Conservation (phyloP, 2,113 vertebrate species). For the Apaloderma vittatum region DNA sequence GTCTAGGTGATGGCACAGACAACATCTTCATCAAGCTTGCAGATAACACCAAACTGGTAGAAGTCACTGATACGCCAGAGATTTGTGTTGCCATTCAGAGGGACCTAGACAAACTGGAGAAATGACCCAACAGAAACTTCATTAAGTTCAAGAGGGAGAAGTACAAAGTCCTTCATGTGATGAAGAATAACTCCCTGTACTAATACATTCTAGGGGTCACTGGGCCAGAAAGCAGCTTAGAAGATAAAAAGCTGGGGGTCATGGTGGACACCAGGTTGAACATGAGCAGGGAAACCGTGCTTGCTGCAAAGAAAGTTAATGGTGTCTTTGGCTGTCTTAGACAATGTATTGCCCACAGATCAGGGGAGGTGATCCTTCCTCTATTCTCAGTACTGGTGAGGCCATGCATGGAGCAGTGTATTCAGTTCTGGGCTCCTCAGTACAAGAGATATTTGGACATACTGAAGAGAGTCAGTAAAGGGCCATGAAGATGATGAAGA, state of each 20-base stretch:
- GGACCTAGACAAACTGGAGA: background rate
- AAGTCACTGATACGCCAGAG: background rate
- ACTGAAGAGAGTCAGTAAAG: background rate
- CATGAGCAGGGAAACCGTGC: background rate
- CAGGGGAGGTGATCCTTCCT: accelerated
- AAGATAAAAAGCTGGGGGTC: background rate
- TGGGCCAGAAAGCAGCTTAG: background rate
- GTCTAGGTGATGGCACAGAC: background rate
- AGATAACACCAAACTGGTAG: background rate
- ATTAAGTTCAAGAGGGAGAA: background rate
- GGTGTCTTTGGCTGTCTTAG: background rate
- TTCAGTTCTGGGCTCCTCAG: background rate
- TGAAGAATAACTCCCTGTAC: background rate
- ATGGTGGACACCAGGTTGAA: background rate
- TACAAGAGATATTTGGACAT: background rate
- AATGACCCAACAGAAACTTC: background rate
- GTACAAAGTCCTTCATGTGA: background rate
- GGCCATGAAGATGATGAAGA: background rate
- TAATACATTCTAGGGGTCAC: background rate
- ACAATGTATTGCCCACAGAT: accelerated
- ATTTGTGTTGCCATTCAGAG: background rate
- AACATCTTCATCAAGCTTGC: background rate
- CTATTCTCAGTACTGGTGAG: background rate
- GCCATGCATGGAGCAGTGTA: background rate
- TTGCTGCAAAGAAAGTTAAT: background rate